Evolutionary conservation across 2,888 invertebrate species (phyloP).

Genomic region (Schizotus pectinicornis): DNA sequence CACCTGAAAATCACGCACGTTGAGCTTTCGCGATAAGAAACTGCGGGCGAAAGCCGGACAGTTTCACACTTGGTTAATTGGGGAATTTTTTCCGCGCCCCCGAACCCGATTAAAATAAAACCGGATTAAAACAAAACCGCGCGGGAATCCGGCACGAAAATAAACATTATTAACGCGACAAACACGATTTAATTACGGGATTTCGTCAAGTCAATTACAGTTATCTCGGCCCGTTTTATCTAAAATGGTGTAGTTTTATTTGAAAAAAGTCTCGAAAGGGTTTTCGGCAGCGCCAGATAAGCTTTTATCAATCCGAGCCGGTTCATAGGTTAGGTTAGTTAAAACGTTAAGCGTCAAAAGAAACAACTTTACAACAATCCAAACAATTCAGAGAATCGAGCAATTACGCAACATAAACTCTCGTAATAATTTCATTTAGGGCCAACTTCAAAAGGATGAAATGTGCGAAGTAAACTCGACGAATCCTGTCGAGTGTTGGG

Average conservation of each 20-base stretch:
- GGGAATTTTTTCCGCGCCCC: background rate
- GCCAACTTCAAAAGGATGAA: constrained; percentile 19
- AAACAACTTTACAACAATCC: constrained; percentile 14
- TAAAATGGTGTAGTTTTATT: too few species aligned
- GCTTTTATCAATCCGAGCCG: too few species aligned
- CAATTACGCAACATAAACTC: constrained; percentile 21
- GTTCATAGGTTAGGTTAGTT: constrained; percentile 8
- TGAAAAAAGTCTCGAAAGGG: too few species aligned
- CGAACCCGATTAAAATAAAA: too few species aligned
- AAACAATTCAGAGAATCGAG: constrained; percentile 22
- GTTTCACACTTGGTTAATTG: background rate
- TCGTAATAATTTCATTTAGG: constrained; percentile 18
- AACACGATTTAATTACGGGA: constrained; percentile 3
- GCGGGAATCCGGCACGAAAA: background rate
- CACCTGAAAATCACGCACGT: constrained; percentile 22
- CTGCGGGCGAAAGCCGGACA: background rate
- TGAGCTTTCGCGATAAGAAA: background rate
- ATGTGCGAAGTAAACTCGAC: constrained; percentile 3
- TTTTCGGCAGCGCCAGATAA: too few species aligned
- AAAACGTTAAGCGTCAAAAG: constrained; percentile 9
- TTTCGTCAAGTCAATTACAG: background rate
- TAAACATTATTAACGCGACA: constrained; percentile 3
- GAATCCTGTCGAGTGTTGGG: background rate
- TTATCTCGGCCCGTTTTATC: constrained; percentile 1
- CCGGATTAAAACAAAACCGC: too few species aligned